Conservation (phyloP, 64 coral and sea anemone genomes). For the Trachythela sp. region DNA sequence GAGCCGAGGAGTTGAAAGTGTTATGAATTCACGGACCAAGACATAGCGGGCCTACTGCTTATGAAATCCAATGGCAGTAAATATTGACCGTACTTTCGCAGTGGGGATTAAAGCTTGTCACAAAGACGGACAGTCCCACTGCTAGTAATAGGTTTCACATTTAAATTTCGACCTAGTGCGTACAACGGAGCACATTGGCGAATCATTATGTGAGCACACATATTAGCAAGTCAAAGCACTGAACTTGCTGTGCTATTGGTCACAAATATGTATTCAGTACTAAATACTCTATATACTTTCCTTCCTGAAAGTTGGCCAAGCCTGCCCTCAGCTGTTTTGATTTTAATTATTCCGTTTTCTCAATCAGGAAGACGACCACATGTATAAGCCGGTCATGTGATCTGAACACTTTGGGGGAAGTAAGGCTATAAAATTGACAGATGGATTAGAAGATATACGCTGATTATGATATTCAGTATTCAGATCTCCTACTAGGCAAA, state of each 20-base stretch:
- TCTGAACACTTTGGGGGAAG: neutral
- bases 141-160: conserved; percentile 15
- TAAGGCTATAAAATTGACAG: neutral
- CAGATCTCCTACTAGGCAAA: conserved; percentile 7
- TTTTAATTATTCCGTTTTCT: neutral
- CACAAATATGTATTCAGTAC: neutral
- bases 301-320: neutral
- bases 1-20: neutral
- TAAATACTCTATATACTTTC: neutral
- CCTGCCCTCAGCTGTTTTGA: neutral
- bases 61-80: conserved; percentile 10
- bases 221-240: neutral
- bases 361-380: neutral
- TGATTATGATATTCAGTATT: neutral
- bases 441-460: neutral
- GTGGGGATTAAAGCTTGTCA: conserved; percentile 22
- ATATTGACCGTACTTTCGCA: conserved; percentile 24
- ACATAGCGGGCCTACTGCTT: conserved; percentile 15
- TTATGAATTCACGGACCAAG: neutral
- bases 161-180: neutral
- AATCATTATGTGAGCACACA: neutral
- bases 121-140: conserved; percentile 3
- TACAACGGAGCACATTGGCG: neutral
- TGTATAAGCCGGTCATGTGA: neutral
- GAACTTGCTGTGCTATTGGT: neutral